A percentile compares a stretch with the other conserved stretches of the same genome.
phyloP scores from a whole-genome alignment of 2,888 invertebrate genomes.

The Pyrrhia umbra region DNA sequence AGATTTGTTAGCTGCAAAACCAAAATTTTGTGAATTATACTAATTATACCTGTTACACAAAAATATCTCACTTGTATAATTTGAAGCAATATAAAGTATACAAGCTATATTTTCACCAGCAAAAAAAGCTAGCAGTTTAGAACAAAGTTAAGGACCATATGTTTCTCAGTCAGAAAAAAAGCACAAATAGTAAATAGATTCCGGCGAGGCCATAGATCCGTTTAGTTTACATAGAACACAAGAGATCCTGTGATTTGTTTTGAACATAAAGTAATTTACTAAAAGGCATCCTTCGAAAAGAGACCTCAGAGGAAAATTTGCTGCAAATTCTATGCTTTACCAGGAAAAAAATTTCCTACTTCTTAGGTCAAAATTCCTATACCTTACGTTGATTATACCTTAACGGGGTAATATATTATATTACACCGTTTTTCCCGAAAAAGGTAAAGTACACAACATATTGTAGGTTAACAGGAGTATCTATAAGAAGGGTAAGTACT shows the following conservation, averaged over 20 bases:
- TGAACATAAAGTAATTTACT: neutral
- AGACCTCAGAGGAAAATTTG: neutral
- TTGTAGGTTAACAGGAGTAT: no score
- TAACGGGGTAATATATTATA: no score
- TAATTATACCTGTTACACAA: no score
- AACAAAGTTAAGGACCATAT: neutral
- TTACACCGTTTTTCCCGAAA: no score
- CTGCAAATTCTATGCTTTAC: neutral
- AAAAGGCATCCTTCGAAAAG: constrained; percentile 17
- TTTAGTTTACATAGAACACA: constrained; percentile 26
- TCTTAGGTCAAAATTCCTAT: neutral
- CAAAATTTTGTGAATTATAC: no score
- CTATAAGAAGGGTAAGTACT: no score
- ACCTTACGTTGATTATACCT: no score
- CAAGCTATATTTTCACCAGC: no score
- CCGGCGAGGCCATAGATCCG: constrained; percentile 6
- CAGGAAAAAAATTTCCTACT: neutral
- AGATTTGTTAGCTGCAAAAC: no score
- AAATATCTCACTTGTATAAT: no score
- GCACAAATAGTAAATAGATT: constrained; percentile 35
- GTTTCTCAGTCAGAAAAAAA: constrained; percentile 10
- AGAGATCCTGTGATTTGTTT: constrained; percentile 28
- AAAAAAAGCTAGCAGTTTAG: neutral
- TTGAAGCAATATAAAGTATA: no score
- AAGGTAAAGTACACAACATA: no score